Conservation (phyloP, 2,888 invertebrate species). For the Phyllotreta striolata region DNA sequence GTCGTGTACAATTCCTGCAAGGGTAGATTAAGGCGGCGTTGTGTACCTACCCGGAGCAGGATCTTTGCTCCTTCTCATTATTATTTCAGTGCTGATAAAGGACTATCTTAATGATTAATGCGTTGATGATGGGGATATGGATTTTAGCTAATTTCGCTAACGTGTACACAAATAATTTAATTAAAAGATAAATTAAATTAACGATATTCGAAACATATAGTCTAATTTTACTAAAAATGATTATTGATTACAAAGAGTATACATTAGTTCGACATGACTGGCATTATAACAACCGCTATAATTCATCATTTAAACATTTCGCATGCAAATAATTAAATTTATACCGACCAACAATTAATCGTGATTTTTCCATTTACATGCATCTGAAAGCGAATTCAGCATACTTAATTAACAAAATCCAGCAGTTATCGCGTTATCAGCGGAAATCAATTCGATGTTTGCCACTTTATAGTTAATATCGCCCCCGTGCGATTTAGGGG, state of each 20-base stretch:
- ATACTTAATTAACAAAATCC: too few species aligned
- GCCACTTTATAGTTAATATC: conserved; percentile 22
- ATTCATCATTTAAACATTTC: background rate
- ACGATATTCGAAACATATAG: too few species aligned
- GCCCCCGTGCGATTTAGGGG: too few species aligned
- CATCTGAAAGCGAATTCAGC: too few species aligned
- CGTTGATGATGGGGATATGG: too few species aligned
- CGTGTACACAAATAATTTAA: too few species aligned
- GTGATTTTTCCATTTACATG: background rate
- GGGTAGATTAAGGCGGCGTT: conserved; percentile 6
- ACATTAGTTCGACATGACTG: too few species aligned
- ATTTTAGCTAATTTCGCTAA: too few species aligned
- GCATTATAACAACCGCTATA: background rate
- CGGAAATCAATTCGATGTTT: conserved; percentile 23
- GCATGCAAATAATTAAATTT: too few species aligned
- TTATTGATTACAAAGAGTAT: too few species aligned
- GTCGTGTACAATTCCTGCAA: conserved; percentile 11
- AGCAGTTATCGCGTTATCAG: conserved; percentile 14
- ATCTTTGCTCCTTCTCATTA: background rate
- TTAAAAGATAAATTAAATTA: too few species aligned
- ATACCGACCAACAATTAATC: background rate
- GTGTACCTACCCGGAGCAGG: background rate
- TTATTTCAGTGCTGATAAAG: conserved; percentile 11
- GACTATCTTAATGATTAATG: background rate
- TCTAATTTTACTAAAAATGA: too few species aligned